Base-by-base conservation (phyloP, 2,888 invertebrate species). In the Pristionchus mayeri region DNA sequence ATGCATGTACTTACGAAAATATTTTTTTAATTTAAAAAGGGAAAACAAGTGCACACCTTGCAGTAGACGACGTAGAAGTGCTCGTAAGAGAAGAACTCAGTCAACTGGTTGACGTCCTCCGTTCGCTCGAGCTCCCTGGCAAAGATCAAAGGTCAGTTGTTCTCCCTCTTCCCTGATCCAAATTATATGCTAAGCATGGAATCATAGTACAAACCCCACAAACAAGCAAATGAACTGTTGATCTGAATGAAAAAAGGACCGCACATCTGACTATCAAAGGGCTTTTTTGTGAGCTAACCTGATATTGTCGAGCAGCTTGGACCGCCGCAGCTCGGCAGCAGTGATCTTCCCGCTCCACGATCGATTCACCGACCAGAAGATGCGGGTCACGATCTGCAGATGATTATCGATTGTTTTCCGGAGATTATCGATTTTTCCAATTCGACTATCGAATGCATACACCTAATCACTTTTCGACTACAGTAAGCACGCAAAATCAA, bases 51-150 rank as follows among this genome's bases (percentile, higher is more conserved):
- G n/a, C 34, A 24, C 50, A 99, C 99, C 94, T 99, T 99, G 95
- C 99, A 99, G 94, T 99, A 99, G 93, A 99, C 98, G 86, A 99
- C 99, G 94, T 99, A 99, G 94, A 99, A 99, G 94, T 99, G 99
- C 94, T 99, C 99, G 94, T 99, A 99, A 93, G 98, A 98, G 95
- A 95, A 96, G 94, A 93, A 94, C 87, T 95, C 95, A 57, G 95
- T 95, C 81, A 95, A 97, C 93, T 98, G 63, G 48, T 82, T 82
- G 44, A 82, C 37, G 48, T 82, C 81, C 18, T 82, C 81, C 3
- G 60, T 60, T 18, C 30, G 24, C 48, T 82, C 81, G 63, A 82
- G 63, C 4, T 60, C 60, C 37, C 63, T 50, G 71, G 13, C 44
- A 44, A 13, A 13, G 13, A 44, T 52, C 52, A 52, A 52, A 52